Evolutionary conservation across 2,113 vertebrate genomes (phyloP).

Genomic region (Pogona vitticeps): DNA sequence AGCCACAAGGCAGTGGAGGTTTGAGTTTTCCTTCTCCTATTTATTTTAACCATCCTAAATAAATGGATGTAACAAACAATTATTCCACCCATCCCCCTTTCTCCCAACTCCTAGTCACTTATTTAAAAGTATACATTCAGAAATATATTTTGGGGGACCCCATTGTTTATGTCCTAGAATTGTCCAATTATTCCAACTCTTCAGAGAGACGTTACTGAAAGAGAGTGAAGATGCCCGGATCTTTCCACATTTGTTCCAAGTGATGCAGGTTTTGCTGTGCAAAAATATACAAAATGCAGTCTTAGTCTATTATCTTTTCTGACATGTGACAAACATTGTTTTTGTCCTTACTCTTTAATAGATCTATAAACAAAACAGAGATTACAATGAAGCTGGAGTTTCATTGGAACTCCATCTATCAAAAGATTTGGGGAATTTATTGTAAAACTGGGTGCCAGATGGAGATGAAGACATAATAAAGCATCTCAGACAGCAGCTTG

Average conservation of each 20-base stretch:
- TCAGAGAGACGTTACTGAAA: neutral
- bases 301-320: neutral
- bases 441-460: constrained; percentile 20
- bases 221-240: too few relatives aligned
- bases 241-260: neutral
- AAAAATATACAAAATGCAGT: neutral
- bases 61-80: neutral
- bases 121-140: too few relatives aligned
- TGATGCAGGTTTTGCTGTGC: neutral
- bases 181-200: neutral
- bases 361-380: neutral
- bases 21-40: too few relatives aligned
- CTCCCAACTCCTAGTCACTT: too few relatives aligned
- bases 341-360: neutral
- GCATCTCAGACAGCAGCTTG: neutral
- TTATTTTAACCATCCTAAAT: neutral
- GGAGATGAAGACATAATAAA: constrained; percentile 10
- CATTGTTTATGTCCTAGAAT: neutral
- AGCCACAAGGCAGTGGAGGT: too few relatives aligned
- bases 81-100: too few relatives aligned
- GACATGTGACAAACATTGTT: neutral
- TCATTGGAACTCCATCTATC: too few relatives aligned
- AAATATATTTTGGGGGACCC: neutral
- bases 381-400: too few relatives aligned
- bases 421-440: constrained; percentile 3